Evolutionary conservation across 35 echinoderm and acorn worm genomes (phyloP), one percentile per base, ranked within the genome.

Genomic region (Acanthaster planci): DNA sequence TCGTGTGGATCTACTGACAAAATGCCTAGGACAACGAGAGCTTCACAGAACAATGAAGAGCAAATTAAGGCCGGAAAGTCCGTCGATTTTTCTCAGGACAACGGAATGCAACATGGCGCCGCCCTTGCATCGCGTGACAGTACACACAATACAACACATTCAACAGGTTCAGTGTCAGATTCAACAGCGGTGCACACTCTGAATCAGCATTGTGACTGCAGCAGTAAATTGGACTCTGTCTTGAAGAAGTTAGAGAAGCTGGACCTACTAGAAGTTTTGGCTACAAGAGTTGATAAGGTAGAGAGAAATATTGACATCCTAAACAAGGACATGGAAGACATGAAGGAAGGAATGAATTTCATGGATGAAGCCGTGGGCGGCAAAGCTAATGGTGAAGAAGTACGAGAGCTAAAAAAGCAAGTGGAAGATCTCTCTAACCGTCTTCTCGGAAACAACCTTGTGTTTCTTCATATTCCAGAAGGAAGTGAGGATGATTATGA

Each of bases 311-410:
- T 68, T 72, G 64, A 29, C 29, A 30, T 7, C 23, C 34, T 72
- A 72, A 72, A 72, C 64, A 72, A 72, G 30, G 26, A 72, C 23
- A 31, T 67, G 26, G 60, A 68, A 68, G 60, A 68, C 21, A 68
- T 68, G 32, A 67, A 72, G 26, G 64, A 72, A 72, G 64, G 64
- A 72, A 72, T 72, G 64, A 30, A 72, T 72, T 72, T 67, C 59
- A 67, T 67, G 59, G 19, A 67, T 22, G 59, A 67, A 67, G 59
- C 23, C 16, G 16, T 67, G 5, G 59, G 59, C 21, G 59, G 59
- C 59, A 67, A 5, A 67, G 59, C 59, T 21, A n/a, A 22, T 5
- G 23, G 59, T 22, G 23, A 67, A 67, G 59, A 67, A 31, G 59
- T 67, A 8, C 19, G 59, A n/a, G 7, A 67, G 59, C 59, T 67